phyloP scores from a whole-genome alignment of 2,888 invertebrate species.

The Nemapogon koenigi region DNA sequence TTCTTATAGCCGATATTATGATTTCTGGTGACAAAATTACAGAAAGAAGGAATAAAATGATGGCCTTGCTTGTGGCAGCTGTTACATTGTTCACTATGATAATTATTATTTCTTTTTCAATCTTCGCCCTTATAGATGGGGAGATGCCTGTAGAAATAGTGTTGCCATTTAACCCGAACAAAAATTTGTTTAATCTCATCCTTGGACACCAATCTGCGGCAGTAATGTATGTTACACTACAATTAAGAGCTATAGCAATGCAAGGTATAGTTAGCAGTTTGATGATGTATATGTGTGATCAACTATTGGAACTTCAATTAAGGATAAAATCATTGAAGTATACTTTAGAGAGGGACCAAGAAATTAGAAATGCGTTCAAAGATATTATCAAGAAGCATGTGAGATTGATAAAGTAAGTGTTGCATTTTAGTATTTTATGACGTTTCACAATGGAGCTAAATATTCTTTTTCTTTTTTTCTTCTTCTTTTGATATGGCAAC shows the following conservation, averaged over 20 bases:
- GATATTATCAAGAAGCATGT: slow-evolving; percentile 37
- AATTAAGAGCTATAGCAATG: slow-evolving; percentile 33
- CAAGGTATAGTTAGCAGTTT: slow-evolving; percentile 43
- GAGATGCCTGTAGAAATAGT: slow-evolving; percentile 39
- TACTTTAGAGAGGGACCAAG: slow-evolving; percentile 21
- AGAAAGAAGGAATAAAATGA: slow-evolving; percentile 26
- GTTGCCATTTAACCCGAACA: slow-evolving; percentile 40
- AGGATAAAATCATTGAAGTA: slow-evolving; percentile 27
- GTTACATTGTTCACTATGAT: slow-evolving; percentile 23
- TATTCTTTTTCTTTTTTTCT: too few relatives aligned
- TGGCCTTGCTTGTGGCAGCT: slow-evolving; percentile 26
- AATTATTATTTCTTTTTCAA: slow-evolving; percentile 25
- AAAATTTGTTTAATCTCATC: slow-evolving; percentile 27
- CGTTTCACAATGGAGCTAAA: background rate
- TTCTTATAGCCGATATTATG: slow-evolving; percentile 32
- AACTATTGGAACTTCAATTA: slow-evolving; percentile 32
- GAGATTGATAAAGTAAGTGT: slow-evolving; percentile 37
- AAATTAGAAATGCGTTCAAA: slow-evolving; percentile 27
- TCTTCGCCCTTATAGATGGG: slow-evolving; percentile 26
- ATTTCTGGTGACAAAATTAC: slow-evolving; percentile 32
- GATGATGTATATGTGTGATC: slow-evolving; percentile 43
- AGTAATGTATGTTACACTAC: slow-evolving; percentile 25
- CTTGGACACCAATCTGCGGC: slow-evolving; percentile 18
- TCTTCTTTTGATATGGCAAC: too few relatives aligned
- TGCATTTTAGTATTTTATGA: slow-evolving; percentile 8